Conservation (phyloP, 1,140 invertebrate genomes). For the Psilanteris sp. region DNA sequence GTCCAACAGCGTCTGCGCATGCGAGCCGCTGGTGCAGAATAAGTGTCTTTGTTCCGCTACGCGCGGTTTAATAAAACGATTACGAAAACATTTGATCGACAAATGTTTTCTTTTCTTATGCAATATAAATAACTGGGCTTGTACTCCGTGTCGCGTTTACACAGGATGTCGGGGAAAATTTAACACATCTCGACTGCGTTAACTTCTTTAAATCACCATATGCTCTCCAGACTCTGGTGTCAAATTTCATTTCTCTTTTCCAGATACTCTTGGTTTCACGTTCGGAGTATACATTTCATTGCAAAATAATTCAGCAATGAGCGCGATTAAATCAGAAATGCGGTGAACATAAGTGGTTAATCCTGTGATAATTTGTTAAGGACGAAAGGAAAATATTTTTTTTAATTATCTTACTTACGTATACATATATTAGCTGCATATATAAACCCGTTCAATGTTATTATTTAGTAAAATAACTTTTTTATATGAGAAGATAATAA, state of each 20-base stretch:
- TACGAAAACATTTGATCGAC: no score
- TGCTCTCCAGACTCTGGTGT: constrained; percentile 26
- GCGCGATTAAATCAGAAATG: neutral
- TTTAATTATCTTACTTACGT: no score
- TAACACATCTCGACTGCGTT: constrained; percentile 1
- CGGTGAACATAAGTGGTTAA: no score
- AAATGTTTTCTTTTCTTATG: neutral
- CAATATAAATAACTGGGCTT: neutral
- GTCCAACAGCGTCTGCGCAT: no score
- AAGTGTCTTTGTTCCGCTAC: no score
- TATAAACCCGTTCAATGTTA: no score
- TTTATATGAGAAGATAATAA: no score
- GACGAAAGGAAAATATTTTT: no score
- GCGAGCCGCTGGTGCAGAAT: no score
- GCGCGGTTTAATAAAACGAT: no score
- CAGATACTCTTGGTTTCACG: constrained; percentile 10
- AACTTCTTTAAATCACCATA: constrained; percentile 16
- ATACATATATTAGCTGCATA: no score
- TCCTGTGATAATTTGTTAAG: neutral
- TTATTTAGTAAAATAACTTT: no score
- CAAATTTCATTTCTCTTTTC: constrained; percentile 38
- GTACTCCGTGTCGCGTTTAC: neutral
- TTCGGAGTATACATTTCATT: constrained; percentile 6
- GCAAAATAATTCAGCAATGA: constrained; percentile 2
- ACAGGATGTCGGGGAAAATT: neutral